A percentile compares a stretch with the other conserved stretches of the same genome.
Conservation (phyloP, 1,140 invertebrate species). For the Neuroterus valhalla region DNA sequence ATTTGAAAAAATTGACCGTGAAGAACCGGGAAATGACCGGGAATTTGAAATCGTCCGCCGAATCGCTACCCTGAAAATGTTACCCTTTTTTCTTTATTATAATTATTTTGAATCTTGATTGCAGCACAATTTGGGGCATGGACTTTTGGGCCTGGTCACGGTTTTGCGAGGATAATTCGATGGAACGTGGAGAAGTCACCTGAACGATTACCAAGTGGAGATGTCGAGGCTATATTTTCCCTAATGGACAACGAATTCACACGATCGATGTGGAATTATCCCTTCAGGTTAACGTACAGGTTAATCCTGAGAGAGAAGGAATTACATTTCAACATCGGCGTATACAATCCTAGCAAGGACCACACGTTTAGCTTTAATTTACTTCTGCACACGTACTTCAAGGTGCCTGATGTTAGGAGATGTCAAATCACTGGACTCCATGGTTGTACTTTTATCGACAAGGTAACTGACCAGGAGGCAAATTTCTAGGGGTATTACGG, state of each 20-base stretch:
- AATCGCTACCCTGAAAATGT: too few species aligned
- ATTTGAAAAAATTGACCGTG: too few species aligned
- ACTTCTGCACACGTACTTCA: slow-evolving; percentile 95
- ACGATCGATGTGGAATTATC: slow-evolving; percentile 94
- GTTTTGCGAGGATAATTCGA: slow-evolving; percentile 92
- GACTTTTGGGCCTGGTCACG: slow-evolving; percentile 94
- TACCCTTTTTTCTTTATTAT: background rate
- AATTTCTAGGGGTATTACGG: too few species aligned
- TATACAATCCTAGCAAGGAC: slow-evolving; percentile 94
- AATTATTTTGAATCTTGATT: slow-evolving; percentile 51
- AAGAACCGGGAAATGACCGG: too few species aligned
- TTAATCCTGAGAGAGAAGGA: slow-evolving; percentile 93
- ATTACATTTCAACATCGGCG: slow-evolving; percentile 92
- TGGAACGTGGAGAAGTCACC: slow-evolving; percentile 94
- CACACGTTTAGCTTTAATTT: slow-evolving; percentile 94
- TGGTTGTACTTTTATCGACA: slow-evolving; percentile 94
- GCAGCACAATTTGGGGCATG: slow-evolving; percentile 95
- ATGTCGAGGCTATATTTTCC: slow-evolving; percentile 93
- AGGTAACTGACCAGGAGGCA: slow-evolving; percentile 81
- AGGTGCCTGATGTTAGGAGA: slow-evolving; percentile 92
- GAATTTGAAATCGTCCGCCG: too few species aligned
- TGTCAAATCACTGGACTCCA: slow-evolving; percentile 94
- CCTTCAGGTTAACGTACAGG: slow-evolving; percentile 90
- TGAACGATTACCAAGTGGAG: slow-evolving; percentile 88
- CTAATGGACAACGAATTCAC: slow-evolving; percentile 95